Conservation (phyloP, 2,113 vertebrate species). For the Trachemys scripta region DNA sequence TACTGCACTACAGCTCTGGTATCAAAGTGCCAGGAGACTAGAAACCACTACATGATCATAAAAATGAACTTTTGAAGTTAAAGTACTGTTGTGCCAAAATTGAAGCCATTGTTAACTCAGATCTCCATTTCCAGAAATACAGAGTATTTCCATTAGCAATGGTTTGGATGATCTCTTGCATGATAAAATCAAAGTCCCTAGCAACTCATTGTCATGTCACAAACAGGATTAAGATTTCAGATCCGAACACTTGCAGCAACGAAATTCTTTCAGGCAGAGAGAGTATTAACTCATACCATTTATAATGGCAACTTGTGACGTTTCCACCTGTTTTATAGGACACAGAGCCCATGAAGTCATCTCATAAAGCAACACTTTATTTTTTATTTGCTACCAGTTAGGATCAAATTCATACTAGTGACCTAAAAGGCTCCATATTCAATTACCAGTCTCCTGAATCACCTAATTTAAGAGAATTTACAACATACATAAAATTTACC, state of each 20-base stretch:
- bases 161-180: background rate
- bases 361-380: background rate
- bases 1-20: background rate
- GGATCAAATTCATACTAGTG: background rate
- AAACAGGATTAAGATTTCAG: background rate
- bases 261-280: background rate
- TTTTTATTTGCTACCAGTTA: background rate
- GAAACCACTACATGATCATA: background rate
- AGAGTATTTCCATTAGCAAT: background rate
- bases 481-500: rapidly evolving
- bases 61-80: background rate
- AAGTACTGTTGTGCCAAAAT: background rate
- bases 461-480: background rate
- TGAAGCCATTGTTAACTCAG: background rate
- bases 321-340: background rate
- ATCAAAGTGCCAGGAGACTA: background rate
- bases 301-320: background rate
- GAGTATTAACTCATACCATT: background rate
- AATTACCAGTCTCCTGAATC: background rate
- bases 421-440: background rate
- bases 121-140: background rate
- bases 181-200: background rate
- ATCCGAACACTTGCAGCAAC: background rate
- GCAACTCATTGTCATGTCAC: background rate
- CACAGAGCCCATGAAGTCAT: background rate